Base-by-base conservation (phyloP, 2,888 invertebrate genomes). In the Dolichomitus sp. region DNA sequence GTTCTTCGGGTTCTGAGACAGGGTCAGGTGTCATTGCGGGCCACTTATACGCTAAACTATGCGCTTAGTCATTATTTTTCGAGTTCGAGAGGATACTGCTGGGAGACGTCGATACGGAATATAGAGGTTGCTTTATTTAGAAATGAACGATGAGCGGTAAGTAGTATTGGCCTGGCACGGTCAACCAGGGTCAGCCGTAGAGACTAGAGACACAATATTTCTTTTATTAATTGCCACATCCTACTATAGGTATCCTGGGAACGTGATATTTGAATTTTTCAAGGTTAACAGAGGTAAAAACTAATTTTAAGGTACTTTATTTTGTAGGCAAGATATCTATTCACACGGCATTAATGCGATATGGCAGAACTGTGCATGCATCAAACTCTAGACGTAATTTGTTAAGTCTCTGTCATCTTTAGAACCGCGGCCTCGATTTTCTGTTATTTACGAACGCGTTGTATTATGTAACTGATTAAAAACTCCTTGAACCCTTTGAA, bases 21-120 rank as follows among this genome's bases (percentile, higher is more conserved):
- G 63, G 74, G 75, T 80, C 75, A 80, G 57, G 54, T 76, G 72
- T 81, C 72, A 59, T 61, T 23, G 66, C 42, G 66, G 50, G 50
- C 30, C 54, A 37, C 9, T 27, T 66, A n/a, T 17, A 45, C 19
- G 52, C 17, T 37, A 30, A 19, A 69, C 30, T 30, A 69, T 75
- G 23, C 74, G 75, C 80, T 70, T 70, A 54, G 70, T 75, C 65
- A 69, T 57, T 68, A 42, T 75, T 68, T 17, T 61, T 76, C 19
- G 68, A 54, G 37, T 77, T 19, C 19, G 59, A 59, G 45, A 30
- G 52, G 63, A 70, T 54, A 45, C 23, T 4, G 17, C 52, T 1
- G n/a, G n/a, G n/a, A 52, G 14, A 19, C 14, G 12, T 57, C 17
- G n/a, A 42, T 52, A 12, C 7, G 19, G 45, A 65, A 78, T 65